phyloP scores from a whole-genome alignment of 2,888 invertebrate species.

The Caenorhabditis zanzibari region DNA sequence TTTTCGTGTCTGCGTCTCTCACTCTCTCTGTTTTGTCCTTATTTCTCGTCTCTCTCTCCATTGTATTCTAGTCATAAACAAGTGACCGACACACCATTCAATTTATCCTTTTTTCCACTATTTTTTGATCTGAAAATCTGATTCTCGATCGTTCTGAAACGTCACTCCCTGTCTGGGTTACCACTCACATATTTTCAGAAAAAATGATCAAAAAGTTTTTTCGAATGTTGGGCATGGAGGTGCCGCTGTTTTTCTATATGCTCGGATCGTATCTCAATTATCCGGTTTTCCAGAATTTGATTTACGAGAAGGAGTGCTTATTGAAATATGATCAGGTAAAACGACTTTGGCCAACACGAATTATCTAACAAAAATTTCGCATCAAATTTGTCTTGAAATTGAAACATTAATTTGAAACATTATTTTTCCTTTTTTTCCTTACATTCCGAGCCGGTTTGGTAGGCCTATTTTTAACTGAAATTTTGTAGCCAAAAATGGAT shows the following conservation, averaged over 20 bases:
- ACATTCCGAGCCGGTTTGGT: too few species aligned
- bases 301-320: constrained; percentile 84
- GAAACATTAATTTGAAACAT: too few species aligned
- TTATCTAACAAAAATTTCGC: too few species aligned
- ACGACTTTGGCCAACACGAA: too few species aligned
- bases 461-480: too few species aligned
- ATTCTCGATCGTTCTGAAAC: constrained; percentile 13
- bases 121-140: constrained; percentile 13
- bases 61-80: constrained; percentile 42
- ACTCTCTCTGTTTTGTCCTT: background rate
- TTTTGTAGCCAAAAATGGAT: too few species aligned
- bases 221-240: constrained; percentile 81
- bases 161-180: constrained; percentile 14
- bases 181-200: background rate
- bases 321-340: constrained; percentile 67
- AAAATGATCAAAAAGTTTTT: constrained; percentile 51
- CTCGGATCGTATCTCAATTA: constrained; percentile 82
- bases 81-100: constrained; percentile 29
- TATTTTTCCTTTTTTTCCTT: too few species aligned
- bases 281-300: constrained; percentile 84
- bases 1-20: constrained; percentile 36
- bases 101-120: background rate
- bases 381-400: too few species aligned
- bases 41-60: constrained; percentile 21
- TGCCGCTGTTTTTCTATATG: constrained; percentile 84